phyloP scores from a whole-genome alignment of 2,797 vertebrate species.

The Chlorospingus flavigularis region DNA sequence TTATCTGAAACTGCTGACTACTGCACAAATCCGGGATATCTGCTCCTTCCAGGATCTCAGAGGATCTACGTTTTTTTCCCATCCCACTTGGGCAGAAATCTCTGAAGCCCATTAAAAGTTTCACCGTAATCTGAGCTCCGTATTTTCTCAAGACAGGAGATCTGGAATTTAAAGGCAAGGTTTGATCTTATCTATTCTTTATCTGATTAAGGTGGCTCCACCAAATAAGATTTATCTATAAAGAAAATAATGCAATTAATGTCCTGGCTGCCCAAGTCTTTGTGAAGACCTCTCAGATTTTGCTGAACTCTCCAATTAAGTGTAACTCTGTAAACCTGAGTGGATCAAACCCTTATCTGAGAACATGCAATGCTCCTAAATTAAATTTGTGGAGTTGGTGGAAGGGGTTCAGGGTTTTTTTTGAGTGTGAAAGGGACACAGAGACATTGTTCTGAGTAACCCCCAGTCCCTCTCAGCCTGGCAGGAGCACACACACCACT shows the following conservation, averaged over 20 bases:
- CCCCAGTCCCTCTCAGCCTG: conserved; percentile 35
- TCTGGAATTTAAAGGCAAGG: conserved; percentile 80
- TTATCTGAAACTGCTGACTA: conserved; percentile 78
- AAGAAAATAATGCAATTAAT: conserved; percentile 72
- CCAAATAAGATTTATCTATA: conserved; percentile 72
- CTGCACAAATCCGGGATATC: conserved; percentile 71
- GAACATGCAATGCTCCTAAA: neutral
- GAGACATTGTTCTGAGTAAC: neutral
- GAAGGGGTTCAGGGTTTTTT: neutral
- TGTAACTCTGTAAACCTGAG: conserved; percentile 42
- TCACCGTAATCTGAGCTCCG: conserved; percentile 63
- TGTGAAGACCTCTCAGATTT: conserved; percentile 27
- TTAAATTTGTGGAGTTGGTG: conserved; percentile 3
- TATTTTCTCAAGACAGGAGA: conserved; percentile 74
- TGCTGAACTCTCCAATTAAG: conserved; percentile 38
- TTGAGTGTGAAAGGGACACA: neutral
- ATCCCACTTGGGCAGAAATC: conserved; percentile 59
- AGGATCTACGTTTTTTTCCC: conserved; percentile 71
- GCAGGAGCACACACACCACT: conserved; percentile 55
- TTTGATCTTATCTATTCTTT: conserved; percentile 82
- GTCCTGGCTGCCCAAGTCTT: conserved; percentile 30
- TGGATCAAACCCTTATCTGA: neutral
- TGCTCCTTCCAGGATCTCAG: conserved; percentile 67
- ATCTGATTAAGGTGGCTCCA: conserved; percentile 77
- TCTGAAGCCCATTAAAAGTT: conserved; percentile 47